Percentiles rank a stretch among this genome's conserved stretches.
Evolutionary conservation across 2,888 invertebrate genomes (phyloP).

Genomic region (Lamproptera curius): DNA sequence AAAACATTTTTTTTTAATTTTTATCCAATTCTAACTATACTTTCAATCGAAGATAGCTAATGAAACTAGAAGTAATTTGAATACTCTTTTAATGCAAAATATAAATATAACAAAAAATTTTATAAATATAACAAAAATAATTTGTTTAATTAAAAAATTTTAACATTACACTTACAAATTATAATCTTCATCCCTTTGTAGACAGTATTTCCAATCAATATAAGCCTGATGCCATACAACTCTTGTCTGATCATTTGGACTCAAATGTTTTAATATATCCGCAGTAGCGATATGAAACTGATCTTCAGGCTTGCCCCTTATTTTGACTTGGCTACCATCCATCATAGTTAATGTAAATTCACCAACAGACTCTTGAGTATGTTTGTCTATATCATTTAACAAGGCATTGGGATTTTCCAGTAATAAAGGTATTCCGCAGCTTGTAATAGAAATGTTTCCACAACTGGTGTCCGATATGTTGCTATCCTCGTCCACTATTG

Average conservation of each 20-base stretch:
- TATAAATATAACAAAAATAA: too few relatives aligned
- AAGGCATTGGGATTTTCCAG: slow-evolving; percentile 27
- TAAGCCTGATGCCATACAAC: slow-evolving; percentile 44
- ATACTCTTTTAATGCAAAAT: too few relatives aligned
- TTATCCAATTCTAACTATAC: too few relatives aligned
- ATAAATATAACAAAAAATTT: too few relatives aligned
- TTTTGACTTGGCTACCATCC: slow-evolving; percentile 31
- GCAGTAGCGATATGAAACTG: slow-evolving; percentile 43
- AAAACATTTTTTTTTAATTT: too few relatives aligned
- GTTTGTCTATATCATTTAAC: slow-evolving; percentile 28
- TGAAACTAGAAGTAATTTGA: too few relatives aligned
- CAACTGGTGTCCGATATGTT: slow-evolving; percentile 41
- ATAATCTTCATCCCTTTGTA: slow-evolving; percentile 43
- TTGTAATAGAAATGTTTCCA: slow-evolving; percentile 38
- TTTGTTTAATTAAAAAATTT: too few relatives aligned
- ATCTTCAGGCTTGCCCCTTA: slow-evolving; percentile 40
- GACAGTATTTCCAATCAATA: slow-evolving; percentile 47
- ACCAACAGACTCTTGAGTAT: slow-evolving; percentile 26
- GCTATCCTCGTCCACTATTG: slow-evolving; percentile 37
- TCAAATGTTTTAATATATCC: slow-evolving; percentile 35
- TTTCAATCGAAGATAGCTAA: too few relatives aligned
- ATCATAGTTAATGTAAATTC: slow-evolving; percentile 27
- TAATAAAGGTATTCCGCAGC: slow-evolving; percentile 29
- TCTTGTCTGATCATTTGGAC: slow-evolving; percentile 29
- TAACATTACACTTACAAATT: slow-evolving; percentile 53